These are phyloP conservation scores for Beroe ovata DNA, from an alignment of 37 sponge, comb jelly and placozoan species.

Conservation along the genomic window DNA sequence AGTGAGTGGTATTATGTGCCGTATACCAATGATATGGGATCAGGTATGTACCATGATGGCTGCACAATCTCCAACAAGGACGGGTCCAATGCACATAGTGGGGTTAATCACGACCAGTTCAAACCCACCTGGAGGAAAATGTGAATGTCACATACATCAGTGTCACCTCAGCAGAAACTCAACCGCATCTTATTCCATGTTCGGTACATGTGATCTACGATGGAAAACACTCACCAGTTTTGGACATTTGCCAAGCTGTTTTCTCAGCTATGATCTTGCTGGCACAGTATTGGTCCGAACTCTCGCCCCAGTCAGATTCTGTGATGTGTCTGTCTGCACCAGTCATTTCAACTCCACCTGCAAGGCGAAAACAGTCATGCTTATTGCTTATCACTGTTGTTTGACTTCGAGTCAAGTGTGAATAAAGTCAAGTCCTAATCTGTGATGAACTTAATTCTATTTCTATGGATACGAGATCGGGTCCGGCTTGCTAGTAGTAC, in stretches of 20 bases:
- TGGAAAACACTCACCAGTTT: not conserved
- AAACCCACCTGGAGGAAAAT: constrained; percentile 70
- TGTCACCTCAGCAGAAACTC: not conserved
- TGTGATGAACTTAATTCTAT: too few species aligned
- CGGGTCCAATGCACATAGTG: constrained; percentile 75
- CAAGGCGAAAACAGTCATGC: too few species aligned
- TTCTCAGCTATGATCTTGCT: constrained; percentile 85
- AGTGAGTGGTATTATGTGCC: not conserved
- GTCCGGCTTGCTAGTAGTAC: too few species aligned
- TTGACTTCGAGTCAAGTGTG: too few species aligned
- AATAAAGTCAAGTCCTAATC: too few species aligned
- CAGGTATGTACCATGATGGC: constrained; percentile 19
- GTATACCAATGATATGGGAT: too few species aligned
- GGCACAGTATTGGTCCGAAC: constrained; percentile 73
- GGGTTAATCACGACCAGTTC: constrained; percentile 85
- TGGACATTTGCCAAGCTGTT: constrained; percentile 83
- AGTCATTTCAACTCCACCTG: too few species aligned
- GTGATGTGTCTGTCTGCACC: too few species aligned
- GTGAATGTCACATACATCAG: not conserved
- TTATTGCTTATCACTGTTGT: too few species aligned
- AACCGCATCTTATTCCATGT: too few species aligned
- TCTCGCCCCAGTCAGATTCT: constrained; percentile 88
- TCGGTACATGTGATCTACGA: too few species aligned
- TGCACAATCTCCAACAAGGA: constrained; percentile 68
- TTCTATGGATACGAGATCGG: too few species aligned